A percentile compares a stretch with the other conserved stretches of the same genome.
Evolutionary conservation across 92 coral and sea anemone species (phyloP).

Genomic region (Paragorgia papillata): DNA sequence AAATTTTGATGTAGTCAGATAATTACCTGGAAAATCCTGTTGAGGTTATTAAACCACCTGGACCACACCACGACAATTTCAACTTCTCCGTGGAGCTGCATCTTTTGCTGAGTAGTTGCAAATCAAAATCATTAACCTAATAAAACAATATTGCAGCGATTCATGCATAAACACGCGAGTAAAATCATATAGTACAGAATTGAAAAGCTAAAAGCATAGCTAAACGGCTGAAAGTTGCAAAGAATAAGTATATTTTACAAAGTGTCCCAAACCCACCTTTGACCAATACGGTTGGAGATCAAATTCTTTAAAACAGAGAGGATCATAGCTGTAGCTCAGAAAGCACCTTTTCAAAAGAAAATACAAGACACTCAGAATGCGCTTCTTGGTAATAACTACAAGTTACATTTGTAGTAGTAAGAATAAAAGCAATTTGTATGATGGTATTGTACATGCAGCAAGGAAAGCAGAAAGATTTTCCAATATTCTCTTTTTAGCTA

Average conservation of each 20-base stretch:
- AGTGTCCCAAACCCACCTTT: too few species aligned
- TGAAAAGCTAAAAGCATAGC: too few species aligned
- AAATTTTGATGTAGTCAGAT: too few species aligned
- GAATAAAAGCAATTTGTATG: too few species aligned
- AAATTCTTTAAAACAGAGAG: constrained; percentile 90
- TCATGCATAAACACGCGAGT: too few species aligned
- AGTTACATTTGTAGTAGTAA: too few species aligned
- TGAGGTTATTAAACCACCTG: constrained; percentile 66
- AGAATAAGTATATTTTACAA: too few species aligned
- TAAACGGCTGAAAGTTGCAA: too few species aligned
- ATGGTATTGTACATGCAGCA: too few species aligned
- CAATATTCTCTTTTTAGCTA: too few species aligned
- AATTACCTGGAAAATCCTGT: constrained; percentile 60
- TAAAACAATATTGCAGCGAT: neutral
- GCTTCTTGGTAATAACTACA: neutral
- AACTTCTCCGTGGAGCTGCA: constrained; percentile 75
- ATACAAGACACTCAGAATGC: neutral
- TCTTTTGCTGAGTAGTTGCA: constrained; percentile 66
- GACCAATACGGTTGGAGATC: constrained; percentile 90
- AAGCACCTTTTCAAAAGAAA: constrained; percentile 62
- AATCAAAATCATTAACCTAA: constrained; percentile 68
- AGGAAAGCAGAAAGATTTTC: too few species aligned
- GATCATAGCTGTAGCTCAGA: constrained; percentile 80
- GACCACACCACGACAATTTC: constrained; percentile 89
- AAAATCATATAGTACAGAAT: too few species aligned